A percentile compares a stretch with the other conserved stretches of the same genome.
Evolutionary conservation across 2,888 invertebrate species (phyloP).

Genomic region (Drosophila demipolita): DNA sequence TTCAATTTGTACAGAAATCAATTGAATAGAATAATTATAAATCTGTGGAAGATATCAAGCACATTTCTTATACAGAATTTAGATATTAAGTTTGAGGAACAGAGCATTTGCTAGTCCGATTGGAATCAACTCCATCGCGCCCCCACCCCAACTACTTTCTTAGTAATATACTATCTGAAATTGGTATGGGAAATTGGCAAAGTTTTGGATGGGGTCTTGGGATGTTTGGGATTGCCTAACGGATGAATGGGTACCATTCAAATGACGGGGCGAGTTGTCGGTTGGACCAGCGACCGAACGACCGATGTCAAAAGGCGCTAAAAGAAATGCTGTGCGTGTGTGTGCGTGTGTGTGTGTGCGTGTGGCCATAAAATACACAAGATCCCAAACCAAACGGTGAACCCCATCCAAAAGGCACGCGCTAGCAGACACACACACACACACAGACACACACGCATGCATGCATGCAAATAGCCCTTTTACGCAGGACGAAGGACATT

Average conservation of each 20-base stretch:
- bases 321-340: constrained; percentile 42
- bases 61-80: not conserved
- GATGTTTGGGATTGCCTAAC: constrained; percentile 31
- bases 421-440: constrained; percentile 17
- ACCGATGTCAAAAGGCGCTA: constrained; percentile 70
- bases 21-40: not conserved
- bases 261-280: constrained; percentile 40
- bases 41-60: not conserved
- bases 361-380: constrained; percentile 77
- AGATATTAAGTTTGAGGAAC: not conserved
- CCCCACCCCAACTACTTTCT: constrained; percentile 1
- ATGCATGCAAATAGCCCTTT: constrained; percentile 74
- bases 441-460: constrained; percentile 32
- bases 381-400: constrained; percentile 20
- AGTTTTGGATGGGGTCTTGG: constrained; percentile 13
- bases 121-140: not conserved
- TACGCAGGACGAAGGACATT: constrained; percentile 65
- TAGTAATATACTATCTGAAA: constrained; percentile 26
- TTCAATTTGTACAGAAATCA: not conserved
- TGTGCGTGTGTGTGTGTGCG: constrained; percentile 40
- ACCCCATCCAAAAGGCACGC: constrained; percentile 1
- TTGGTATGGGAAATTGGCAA: constrained; percentile 37
- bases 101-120: constrained; percentile 33
- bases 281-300: constrained; percentile 44
- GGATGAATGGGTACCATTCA: constrained; percentile 52